phyloP scores from a whole-genome alignment of 2,113 vertebrate species.

The Petromus typicus region DNA sequence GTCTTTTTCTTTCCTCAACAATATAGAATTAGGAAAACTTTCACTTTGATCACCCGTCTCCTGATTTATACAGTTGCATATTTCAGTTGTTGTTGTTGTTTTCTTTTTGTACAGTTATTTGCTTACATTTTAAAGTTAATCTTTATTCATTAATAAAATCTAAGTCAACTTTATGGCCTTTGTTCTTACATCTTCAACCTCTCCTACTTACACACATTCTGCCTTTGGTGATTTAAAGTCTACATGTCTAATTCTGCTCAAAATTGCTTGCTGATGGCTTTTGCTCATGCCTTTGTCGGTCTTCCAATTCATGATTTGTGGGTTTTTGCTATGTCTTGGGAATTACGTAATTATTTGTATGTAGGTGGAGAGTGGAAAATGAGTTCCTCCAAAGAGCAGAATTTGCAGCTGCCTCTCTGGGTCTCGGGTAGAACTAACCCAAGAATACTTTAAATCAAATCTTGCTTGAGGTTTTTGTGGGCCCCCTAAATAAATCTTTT shows the following conservation, averaged over 20 bases:
- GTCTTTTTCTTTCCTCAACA: not conserved
- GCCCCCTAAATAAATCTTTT: not conserved
- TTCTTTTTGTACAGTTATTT: not conserved
- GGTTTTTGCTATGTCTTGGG: not conserved
- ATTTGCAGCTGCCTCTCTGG: not conserved
- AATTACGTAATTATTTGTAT: not conserved
- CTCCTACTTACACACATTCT: not conserved
- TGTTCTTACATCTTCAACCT: not conserved
- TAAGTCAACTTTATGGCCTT: not conserved
- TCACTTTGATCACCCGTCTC: not conserved
- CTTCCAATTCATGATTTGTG: constrained; percentile 14
- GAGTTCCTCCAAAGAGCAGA: not conserved
- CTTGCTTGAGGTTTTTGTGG: not conserved
- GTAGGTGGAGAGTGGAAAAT: not conserved
- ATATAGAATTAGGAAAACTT: not conserved
- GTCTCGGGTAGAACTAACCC: not conserved
- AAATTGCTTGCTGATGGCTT: not conserved
- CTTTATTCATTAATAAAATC: constrained; percentile 19
- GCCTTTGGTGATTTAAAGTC: not conserved
- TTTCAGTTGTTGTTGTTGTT: not conserved
- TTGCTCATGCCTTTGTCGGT: not conserved
- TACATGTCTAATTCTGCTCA: not conserved
- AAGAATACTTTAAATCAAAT: not conserved
- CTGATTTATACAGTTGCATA: not conserved
- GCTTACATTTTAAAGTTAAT: constrained; percentile 1